These are phyloP conservation scores for Ciconia stormi DNA, from an alignment of 2,113 vertebrate species.

Conservation along the genomic window DNA sequence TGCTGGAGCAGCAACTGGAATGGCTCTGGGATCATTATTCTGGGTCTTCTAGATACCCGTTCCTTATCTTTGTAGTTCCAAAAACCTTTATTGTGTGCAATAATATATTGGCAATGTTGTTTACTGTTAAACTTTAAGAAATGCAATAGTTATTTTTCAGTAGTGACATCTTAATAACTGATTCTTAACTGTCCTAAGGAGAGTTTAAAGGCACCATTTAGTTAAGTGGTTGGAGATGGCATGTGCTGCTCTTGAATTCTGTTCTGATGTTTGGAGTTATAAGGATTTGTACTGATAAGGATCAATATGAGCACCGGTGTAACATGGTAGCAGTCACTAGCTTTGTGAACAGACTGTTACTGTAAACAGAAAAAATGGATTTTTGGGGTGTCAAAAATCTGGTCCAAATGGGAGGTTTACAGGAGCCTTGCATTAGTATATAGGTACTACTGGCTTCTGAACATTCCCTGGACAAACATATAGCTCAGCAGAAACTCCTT, in stretches of 20 bases:
- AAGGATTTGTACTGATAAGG: background rate
- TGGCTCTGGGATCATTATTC: constrained; percentile 93
- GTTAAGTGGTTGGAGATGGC: background rate
- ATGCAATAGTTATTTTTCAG: constrained; percentile 63
- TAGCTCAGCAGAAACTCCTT: background rate
- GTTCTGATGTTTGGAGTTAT: background rate
- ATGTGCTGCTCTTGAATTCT: constrained; percentile 3
- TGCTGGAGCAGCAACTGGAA: constrained; percentile 90
- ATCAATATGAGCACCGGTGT: constrained; percentile 5
- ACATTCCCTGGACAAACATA: background rate
- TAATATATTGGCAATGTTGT: constrained; percentile 70
- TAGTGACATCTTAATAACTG: constrained; percentile 60
- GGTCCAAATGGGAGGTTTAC: background rate
- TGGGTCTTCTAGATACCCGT: constrained; percentile 85
- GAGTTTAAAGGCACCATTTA: constrained; percentile 24
- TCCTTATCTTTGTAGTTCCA: constrained; percentile 56
- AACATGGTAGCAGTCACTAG: constrained; percentile 5
- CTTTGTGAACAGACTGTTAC: background rate
- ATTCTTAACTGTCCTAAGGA: constrained; percentile 37
- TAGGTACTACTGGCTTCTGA: background rate
- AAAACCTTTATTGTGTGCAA: constrained; percentile 62
- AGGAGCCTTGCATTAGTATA: background rate
- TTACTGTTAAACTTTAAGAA: constrained; percentile 62
- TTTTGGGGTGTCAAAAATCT: background rate
- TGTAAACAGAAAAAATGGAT: background rate